Conservation (phyloP, 1,140 invertebrate genomes). For the Oncopeltus fasciatus region DNA sequence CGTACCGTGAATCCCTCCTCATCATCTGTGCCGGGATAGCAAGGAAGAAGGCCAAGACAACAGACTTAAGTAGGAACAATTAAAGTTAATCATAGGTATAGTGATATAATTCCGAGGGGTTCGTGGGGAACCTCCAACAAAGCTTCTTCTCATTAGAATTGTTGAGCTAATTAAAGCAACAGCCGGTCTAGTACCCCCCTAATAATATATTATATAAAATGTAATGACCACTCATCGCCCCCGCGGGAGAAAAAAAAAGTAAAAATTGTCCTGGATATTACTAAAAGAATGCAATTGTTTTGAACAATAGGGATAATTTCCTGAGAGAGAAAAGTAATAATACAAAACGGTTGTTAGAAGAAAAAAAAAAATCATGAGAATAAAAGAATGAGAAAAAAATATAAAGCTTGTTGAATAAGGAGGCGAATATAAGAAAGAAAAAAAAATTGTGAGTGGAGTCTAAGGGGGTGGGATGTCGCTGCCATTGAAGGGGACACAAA, state of each 20-base stretch:
- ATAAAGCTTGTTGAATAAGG: background rate
- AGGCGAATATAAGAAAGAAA: background rate
- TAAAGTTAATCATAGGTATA: too few relatives aligned
- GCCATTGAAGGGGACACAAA: background rate
- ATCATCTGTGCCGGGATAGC: too few relatives aligned
- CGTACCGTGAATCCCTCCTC: too few relatives aligned
- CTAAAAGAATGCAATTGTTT: background rate
- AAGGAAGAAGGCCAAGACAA: too few relatives aligned
- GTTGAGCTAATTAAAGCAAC: too few relatives aligned
- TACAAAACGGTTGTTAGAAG: background rate
- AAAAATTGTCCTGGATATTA: background rate
- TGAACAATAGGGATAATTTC: background rate
- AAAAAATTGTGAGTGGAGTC: background rate
- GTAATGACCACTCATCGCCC: background rate
- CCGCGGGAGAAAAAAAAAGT: background rate
- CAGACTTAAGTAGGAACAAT: too few relatives aligned
- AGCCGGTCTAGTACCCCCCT: background rate
- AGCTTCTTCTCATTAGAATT: too few relatives aligned
- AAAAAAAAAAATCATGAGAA: background rate
- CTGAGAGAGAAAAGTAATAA: background rate
- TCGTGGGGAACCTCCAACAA: too few relatives aligned
- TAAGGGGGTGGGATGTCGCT: too few relatives aligned
- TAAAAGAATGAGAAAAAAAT: background rate
- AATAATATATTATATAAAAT: background rate
- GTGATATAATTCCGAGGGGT: too few relatives aligned